A percentile compares a stretch with the other conserved stretches of the same genome.
Evolutionary conservation across 2,113 vertebrate genomes (phyloP).

Genomic region (Chionomys nivalis): DNA sequence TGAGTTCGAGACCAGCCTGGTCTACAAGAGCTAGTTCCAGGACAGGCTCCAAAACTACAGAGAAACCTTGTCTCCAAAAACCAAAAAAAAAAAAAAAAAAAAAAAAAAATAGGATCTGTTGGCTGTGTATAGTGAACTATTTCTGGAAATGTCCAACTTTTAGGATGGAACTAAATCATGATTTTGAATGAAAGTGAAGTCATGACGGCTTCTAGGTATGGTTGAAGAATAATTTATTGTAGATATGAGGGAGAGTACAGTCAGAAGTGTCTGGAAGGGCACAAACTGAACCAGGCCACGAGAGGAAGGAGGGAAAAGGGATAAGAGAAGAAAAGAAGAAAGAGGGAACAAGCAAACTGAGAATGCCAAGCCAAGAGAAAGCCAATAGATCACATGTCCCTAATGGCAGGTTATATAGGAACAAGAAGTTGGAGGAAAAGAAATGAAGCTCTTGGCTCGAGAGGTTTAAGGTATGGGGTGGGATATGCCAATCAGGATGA

Average conservation of each 20-base stretch:
- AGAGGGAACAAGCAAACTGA: rapidly evolving
- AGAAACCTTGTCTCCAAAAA: too few species aligned
- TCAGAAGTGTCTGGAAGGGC: neutral
- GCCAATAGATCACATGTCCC: rapidly evolving
- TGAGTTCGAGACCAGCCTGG: too few species aligned
- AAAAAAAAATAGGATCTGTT: neutral
- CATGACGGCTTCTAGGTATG: neutral
- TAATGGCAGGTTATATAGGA: neutral
- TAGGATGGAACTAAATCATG: neutral
- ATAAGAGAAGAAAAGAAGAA: neutral
- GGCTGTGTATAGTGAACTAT: neutral
- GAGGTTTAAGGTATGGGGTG: too few species aligned
- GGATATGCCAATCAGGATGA: neutral
- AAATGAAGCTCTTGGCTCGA: neutral
- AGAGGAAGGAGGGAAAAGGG: neutral
- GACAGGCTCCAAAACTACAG: too few species aligned
- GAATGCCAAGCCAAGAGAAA: neutral
- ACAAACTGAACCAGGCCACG: neutral
- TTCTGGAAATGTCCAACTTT: neutral
- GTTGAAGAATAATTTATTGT: neutral
- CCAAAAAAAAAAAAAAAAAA: conserved; percentile 39
- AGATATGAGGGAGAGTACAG: too few species aligned
- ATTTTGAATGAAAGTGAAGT: neutral
- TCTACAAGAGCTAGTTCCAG: too few species aligned
- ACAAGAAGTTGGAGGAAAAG: too few species aligned